Evolutionary conservation across 2,797 vertebrate genomes (phyloP), one percentile per base, ranked within the genome.

Genomic region (Diplodus puntazzo): DNA sequence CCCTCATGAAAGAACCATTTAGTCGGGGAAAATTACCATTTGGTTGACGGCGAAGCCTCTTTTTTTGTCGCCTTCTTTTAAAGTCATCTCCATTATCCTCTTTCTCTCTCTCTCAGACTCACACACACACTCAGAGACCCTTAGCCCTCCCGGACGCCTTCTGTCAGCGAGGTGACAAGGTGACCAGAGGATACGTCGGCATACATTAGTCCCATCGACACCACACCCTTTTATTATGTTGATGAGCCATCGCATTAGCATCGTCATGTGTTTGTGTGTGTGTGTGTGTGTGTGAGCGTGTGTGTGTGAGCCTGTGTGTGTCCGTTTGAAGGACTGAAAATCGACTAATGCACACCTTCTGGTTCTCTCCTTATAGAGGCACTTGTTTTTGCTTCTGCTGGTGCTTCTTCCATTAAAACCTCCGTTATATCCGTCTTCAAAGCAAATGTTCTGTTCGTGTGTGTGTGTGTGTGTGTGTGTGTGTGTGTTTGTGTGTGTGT

Each of bases 81-180:
- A 57, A 50, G 63, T 1, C 27, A 30, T 69, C 13, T 25, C 25
- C n/a, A 45, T 52, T 20, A 7, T 20, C 34, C 27, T 27, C 27
- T 27, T 27, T 27, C 34, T 45, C 20, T 64, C 34, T 21, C 18
- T 34, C 42, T 46, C 55, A 6, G 11, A 4, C 11, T 21, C 67
- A 14, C 43, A 23, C 25, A 59, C 30, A 45, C 25, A 27, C 27
- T 27, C 66, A 57, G 34, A 50, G 66, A 27, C 49, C 11, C 11
- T 25, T 59, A 52, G 53, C 80, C 79, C 74, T 54, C 27, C 8
- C 0, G 27, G 70, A 82, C 43, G 50, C 77, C 80, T 80, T 67
- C 79, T 83, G 81, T 88, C 87, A 82, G 82, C 85, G 43, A 76
- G 86, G 85, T 82, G 88, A 89, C 84, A 86, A 82, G 86, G 84